A percentile compares a stretch with the other conserved stretches of the same genome.
Conservation (phyloP, 2,888 invertebrate species). For the Drosophila rellima region DNA sequence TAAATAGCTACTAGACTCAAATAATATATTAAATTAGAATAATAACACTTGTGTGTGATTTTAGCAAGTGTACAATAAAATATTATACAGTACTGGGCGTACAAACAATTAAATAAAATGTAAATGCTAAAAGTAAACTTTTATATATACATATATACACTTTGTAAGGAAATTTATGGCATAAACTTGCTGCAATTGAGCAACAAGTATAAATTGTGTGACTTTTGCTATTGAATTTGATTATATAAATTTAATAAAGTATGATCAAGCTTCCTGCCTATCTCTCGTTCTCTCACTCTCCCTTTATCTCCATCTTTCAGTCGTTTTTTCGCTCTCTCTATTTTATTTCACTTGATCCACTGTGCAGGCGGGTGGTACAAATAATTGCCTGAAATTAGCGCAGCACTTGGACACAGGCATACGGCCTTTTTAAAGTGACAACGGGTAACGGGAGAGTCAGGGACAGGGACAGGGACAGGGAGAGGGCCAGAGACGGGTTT, state of each 20-base stretch:
- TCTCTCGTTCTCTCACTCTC: neutral
- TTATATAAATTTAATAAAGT: slow-evolving; percentile 9
- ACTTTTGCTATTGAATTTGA: slow-evolving; percentile 10
- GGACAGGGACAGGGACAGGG: neutral
- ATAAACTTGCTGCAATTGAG: slow-evolving; percentile 10
- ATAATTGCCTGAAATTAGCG: slow-evolving; percentile 81
- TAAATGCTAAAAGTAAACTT: too few species aligned
- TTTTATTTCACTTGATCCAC: neutral
- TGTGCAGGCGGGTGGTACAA: slow-evolving; percentile 63
- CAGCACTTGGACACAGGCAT: slow-evolving; percentile 38
- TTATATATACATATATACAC: too few species aligned
- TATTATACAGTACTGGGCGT: too few species aligned
- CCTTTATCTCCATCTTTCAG: neutral
- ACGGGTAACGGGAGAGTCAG: neutral
- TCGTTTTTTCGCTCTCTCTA: neutral
- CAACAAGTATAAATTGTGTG: slow-evolving; percentile 13
- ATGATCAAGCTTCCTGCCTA: neutral
- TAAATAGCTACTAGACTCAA: too few species aligned
- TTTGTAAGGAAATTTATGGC: too few species aligned
- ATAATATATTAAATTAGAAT: too few species aligned
- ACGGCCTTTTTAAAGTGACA: slow-evolving; percentile 28
- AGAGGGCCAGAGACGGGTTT: slow-evolving; percentile 4
- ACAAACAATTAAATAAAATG: too few species aligned
- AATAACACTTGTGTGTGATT: neutral
- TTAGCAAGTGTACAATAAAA: neutral